Evolutionary conservation across 2,888 invertebrate genomes (phyloP).

Genomic region (Embidobia sp.): DNA sequence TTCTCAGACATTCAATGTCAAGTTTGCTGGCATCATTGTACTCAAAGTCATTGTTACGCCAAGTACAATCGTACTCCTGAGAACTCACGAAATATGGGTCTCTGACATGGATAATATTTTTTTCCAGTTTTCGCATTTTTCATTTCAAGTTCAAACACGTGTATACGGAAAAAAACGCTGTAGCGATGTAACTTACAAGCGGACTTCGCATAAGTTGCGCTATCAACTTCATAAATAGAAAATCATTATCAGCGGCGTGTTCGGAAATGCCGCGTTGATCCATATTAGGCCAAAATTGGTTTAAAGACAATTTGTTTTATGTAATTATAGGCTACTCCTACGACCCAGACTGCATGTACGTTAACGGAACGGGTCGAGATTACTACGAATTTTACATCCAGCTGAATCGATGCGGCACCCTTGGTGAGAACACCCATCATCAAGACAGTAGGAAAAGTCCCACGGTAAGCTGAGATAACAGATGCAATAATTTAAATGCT

Average conservation of each 20-base stretch:
- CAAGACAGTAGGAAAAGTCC: slow-evolving; percentile 93
- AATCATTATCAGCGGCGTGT: slow-evolving; percentile 7
- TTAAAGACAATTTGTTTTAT: slow-evolving; percentile 68
- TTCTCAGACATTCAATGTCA: slow-evolving; percentile 57
- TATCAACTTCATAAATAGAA: slow-evolving; percentile 12
- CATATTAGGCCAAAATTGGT: slow-evolving; percentile 47
- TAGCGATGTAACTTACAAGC: slow-evolving; percentile 9
- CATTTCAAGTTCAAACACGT: slow-evolving; percentile 2
- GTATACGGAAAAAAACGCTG: too few relatives aligned
- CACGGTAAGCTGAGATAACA: slow-evolving; percentile 85
- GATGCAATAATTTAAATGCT: slow-evolving; percentile 45
- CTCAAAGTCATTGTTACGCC: slow-evolving; percentile 51
- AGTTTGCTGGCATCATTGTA: slow-evolving; percentile 49
- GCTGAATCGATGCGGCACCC: slow-evolving; percentile 94
- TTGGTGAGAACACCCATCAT: slow-evolving; percentile 93
- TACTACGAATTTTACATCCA: slow-evolving; percentile 97
- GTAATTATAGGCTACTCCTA: slow-evolving; percentile 91
- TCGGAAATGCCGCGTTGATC: slow-evolving; percentile 18
- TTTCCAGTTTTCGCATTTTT: slow-evolving; percentile 11
- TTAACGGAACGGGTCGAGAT: slow-evolving; percentile 94
- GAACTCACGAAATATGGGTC: slow-evolving; percentile 44
- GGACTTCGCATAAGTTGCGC: slow-evolving; percentile 15
- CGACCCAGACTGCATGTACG: slow-evolving; percentile 96
- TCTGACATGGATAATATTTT: slow-evolving; percentile 23
- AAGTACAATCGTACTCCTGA: slow-evolving; percentile 43